These are phyloP conservation scores for Blastomussa wellsi DNA, from an alignment of 92 coral and sea anemone genomes.

Conservation along the genomic window DNA sequence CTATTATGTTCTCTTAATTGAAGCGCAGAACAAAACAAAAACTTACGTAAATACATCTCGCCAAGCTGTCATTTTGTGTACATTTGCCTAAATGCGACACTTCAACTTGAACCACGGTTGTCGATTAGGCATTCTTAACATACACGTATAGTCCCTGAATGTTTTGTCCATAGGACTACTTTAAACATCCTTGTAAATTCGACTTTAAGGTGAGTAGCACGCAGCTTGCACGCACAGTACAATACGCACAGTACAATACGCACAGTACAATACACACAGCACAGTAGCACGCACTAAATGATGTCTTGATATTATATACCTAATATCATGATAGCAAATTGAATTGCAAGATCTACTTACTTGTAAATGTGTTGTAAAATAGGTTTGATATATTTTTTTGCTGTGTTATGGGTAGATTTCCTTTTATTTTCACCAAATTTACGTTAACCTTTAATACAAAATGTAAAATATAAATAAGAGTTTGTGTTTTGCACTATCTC, in stretches of 20 bases:
- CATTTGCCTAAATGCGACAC: not conserved
- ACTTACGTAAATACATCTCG: too few relatives aligned
- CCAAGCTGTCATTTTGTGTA: conserved; percentile 12
- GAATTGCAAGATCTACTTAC: not conserved
- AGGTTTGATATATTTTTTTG: not conserved
- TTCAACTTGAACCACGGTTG: not conserved
- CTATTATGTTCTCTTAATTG: conserved; percentile 5
- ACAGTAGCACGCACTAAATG: not conserved
- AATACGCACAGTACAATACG: too few relatives aligned
- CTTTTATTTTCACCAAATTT: not conserved
- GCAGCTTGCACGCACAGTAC: too few relatives aligned
- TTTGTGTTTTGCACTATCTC: not conserved
- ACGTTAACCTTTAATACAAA: not conserved
- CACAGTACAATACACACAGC: too few relatives aligned
- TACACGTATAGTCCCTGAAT: not conserved
- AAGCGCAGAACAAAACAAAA: not conserved
- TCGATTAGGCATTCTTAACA: not conserved
- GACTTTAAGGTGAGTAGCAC: not conserved
- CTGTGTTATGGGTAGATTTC: not conserved
- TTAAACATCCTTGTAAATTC: not conserved
- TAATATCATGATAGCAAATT: too few relatives aligned
- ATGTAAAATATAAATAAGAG: not conserved
- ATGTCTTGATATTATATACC: not conserved
- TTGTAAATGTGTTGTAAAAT: not conserved
- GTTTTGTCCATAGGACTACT: not conserved